These are phyloP conservation scores for Burhinus bistriatus DNA, from an alignment of 2,113 vertebrate genomes.

Conservation along the genomic window DNA sequence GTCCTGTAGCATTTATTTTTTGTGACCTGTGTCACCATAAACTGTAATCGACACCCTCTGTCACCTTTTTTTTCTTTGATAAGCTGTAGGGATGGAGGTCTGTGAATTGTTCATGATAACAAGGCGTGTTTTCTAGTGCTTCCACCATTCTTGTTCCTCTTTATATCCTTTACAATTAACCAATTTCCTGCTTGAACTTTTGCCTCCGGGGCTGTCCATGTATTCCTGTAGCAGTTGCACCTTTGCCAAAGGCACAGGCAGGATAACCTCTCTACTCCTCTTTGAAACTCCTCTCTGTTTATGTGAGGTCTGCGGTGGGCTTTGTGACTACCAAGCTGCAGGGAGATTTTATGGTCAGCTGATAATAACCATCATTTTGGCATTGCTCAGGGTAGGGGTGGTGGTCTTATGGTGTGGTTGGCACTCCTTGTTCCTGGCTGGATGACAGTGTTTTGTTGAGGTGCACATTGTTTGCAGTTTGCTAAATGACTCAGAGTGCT, in stretches of 20 bases:
- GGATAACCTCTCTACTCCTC: neutral
- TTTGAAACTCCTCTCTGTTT: neutral
- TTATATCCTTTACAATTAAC: slow-evolving; percentile 5
- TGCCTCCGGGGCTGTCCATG: neutral
- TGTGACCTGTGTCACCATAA: neutral
- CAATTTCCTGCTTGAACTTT: slow-evolving; percentile 10
- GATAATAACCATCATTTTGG: neutral
- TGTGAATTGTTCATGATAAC: neutral
- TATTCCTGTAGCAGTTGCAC: neutral
- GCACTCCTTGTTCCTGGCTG: neutral
- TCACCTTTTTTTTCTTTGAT: slow-evolving; percentile 17
- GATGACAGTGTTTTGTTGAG: neutral
- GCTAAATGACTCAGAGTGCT: neutral
- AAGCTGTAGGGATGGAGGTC: neutral
- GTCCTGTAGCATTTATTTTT: neutral
- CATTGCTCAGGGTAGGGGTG: neutral
- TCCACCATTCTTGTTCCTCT: neutral
- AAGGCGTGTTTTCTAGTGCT: neutral
- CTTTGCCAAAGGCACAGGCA: neutral
- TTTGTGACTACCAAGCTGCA: neutral
- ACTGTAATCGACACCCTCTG: neutral
- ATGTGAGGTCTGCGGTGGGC: neutral
- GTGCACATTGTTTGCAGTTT: neutral
- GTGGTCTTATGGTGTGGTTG: neutral
- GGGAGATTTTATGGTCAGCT: neutral